Percentiles rank a stretch among this genome's conserved stretches.
phyloP scores from a whole-genome alignment of 2,888 invertebrate genomes.

The Scaptomyza cyrtandrae region DNA sequence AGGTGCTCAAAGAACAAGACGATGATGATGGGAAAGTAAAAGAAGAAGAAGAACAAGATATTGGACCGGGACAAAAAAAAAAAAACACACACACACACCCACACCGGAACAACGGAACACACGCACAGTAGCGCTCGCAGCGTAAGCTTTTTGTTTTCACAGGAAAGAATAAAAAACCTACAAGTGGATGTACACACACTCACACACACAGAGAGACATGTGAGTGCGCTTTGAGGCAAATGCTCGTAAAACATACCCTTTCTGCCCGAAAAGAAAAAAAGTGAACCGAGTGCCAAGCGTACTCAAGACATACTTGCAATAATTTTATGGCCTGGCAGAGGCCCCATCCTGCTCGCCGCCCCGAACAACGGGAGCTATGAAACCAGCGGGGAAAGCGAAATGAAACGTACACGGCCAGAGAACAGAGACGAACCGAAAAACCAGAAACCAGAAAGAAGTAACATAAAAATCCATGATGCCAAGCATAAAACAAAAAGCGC shows the following conservation, averaged over 20 bases:
- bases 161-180: constrained; percentile 73
- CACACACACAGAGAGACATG: constrained; percentile 23
- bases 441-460: constrained; percentile 75
- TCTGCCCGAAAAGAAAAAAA: constrained; percentile 54
- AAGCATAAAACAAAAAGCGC: constrained; percentile 76
- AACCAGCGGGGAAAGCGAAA: constrained; percentile 68
- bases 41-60: constrained; percentile 25
- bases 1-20: constrained; percentile 32
- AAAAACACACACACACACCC: constrained; percentile 36
- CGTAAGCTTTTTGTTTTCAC: constrained; percentile 71
- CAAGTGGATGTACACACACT: constrained; percentile 66
- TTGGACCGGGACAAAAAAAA: constrained; percentile 14
- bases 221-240: constrained; percentile 64
- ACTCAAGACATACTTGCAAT: constrained; percentile 78
- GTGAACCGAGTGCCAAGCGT: constrained; percentile 73
- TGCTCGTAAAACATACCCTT: constrained; percentile 75
- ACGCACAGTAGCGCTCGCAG: constrained; percentile 62
- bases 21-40: constrained; percentile 12
- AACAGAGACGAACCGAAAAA: constrained; percentile 39
- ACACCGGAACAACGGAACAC: constrained; percentile 51
- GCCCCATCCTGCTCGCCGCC: constrained; percentile 37
- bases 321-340: constrained; percentile 75
- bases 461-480: constrained; percentile 77
- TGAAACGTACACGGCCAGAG: constrained; percentile 43
- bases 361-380: constrained; percentile 58